Evolutionary conservation across 2,888 invertebrate genomes (phyloP).

Genomic region (Mimumesa dahlbomi): DNA sequence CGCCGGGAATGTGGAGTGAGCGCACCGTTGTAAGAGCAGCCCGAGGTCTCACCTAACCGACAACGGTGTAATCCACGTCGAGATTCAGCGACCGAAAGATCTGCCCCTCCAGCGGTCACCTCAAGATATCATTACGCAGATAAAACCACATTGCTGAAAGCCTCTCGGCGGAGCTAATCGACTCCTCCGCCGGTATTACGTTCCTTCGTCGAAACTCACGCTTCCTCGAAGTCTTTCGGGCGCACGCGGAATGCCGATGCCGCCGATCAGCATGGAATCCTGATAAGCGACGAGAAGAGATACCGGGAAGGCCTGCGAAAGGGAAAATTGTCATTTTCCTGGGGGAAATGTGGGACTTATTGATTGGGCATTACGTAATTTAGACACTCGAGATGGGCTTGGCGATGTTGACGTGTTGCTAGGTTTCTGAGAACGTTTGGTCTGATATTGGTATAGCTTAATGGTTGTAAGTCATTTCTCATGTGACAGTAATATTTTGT

Average conservation of each 20-base stretch:
- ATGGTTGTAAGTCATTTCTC: too few relatives aligned
- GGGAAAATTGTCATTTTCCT: background rate
- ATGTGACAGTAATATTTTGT: too few relatives aligned
- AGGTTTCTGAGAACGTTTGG: too few relatives aligned
- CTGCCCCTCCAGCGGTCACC: slow-evolving; percentile 29
- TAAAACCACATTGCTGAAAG: slow-evolving; percentile 71
- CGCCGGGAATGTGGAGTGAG: slow-evolving; percentile 63
- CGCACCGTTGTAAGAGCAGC: slow-evolving; percentile 61
- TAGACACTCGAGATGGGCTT: too few relatives aligned
- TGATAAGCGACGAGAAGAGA: slow-evolving; percentile 15
- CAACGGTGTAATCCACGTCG: slow-evolving; percentile 49
- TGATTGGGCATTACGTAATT: too few relatives aligned
- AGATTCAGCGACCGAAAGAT: slow-evolving; percentile 44
- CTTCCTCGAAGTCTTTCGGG: slow-evolving; percentile 48
- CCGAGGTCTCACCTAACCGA: slow-evolving; percentile 65
- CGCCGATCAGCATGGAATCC: slow-evolving; percentile 25
- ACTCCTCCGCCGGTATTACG: slow-evolving; percentile 39
- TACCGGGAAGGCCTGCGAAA: background rate
- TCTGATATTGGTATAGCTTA: too few relatives aligned
- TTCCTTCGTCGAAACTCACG: slow-evolving; percentile 49
- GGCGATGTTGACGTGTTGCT: too few relatives aligned
- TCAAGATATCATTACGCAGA: slow-evolving; percentile 72
- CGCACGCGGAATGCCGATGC: slow-evolving; percentile 42
- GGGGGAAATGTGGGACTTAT: background rate
- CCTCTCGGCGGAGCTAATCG: slow-evolving; percentile 65